These are phyloP conservation scores for Podarcis lilfordi DNA, from an alignment of 2,797 vertebrate species.

Conservation along the genomic window DNA sequence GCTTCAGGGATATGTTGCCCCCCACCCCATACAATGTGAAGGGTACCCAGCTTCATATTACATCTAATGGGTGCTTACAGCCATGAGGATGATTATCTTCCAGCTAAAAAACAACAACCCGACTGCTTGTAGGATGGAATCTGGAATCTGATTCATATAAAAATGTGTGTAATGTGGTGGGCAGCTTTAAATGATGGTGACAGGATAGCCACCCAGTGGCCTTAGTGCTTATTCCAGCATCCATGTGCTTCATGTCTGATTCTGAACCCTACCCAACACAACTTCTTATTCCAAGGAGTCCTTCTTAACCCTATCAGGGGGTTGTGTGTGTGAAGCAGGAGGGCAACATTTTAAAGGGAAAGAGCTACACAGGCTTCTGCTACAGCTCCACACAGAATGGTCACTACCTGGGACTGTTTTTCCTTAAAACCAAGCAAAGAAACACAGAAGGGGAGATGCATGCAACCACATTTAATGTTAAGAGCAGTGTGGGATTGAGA, in stretches of 20 bases:
- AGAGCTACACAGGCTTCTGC: background rate
- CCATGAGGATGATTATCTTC: slow-evolving; percentile 32
- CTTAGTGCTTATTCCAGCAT: too few relatives aligned
- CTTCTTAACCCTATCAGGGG: too few relatives aligned
- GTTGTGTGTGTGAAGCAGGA: background rate
- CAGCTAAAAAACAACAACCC: slow-evolving; percentile 24
- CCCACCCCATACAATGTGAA: slow-evolving; percentile 33
- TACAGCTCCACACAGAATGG: background rate
- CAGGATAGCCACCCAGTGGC: background rate
- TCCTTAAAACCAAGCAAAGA: background rate
- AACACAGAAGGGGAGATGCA: too few relatives aligned
- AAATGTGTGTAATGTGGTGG: background rate
- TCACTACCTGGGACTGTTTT: background rate
- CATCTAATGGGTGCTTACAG: slow-evolving; percentile 32
- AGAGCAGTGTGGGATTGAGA: background rate
- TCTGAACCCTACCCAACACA: background rate
- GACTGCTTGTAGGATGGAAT: background rate
- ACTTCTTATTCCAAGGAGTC: background rate
- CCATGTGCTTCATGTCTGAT: background rate
- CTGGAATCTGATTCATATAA: background rate
- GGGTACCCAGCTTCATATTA: slow-evolving; percentile 19
- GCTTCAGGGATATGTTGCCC: slow-evolving; percentile 47
- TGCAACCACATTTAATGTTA: too few relatives aligned
- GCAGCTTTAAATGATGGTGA: background rate
- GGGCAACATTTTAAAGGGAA: background rate